Evolutionary conservation across 1,140 invertebrate species (phyloP).

Genomic region (Piezodorus guildinii): DNA sequence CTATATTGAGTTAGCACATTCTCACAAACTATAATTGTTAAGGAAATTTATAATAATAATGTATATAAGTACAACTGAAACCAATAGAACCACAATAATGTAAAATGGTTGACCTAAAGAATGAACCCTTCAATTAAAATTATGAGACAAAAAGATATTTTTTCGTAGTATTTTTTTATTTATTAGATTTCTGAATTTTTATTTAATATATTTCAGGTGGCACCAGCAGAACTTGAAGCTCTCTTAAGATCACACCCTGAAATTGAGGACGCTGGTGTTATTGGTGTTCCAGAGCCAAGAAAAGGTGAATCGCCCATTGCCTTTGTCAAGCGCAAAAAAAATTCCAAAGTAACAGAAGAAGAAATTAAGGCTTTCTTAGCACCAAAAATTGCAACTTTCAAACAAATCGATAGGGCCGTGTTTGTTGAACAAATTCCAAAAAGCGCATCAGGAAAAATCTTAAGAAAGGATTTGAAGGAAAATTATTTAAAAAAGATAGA

Average conservation of each 20-base stretch:
- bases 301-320: constrained; percentile 54
- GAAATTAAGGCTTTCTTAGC: not conserved
- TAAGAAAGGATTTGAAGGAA: constrained; percentile 45
- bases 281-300: constrained; percentile 56
- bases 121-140: too few species aligned
- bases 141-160: too few species aligned
- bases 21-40: too few species aligned
- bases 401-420: constrained; percentile 53
- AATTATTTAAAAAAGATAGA: not conserved
- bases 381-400: constrained; percentile 51
- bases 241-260: constrained; percentile 49
- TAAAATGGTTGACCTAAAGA: too few species aligned
- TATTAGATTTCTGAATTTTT: too few species aligned
- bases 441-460: constrained; percentile 60
- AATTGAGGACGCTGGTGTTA: constrained; percentile 56
- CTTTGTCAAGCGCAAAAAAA: constrained; percentile 45
- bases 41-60: too few species aligned
- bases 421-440: constrained; percentile 60
- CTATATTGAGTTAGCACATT: too few species aligned
- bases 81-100: too few species aligned
- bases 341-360: constrained; percentile 31
- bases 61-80: too few species aligned
- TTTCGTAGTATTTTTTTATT: too few species aligned
- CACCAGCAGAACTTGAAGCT: constrained; percentile 57
- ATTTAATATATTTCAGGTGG: constrained; percentile 36